phyloP scores from a whole-genome alignment of 2,113 vertebrate genomes.

The Desmodus rotundus region DNA sequence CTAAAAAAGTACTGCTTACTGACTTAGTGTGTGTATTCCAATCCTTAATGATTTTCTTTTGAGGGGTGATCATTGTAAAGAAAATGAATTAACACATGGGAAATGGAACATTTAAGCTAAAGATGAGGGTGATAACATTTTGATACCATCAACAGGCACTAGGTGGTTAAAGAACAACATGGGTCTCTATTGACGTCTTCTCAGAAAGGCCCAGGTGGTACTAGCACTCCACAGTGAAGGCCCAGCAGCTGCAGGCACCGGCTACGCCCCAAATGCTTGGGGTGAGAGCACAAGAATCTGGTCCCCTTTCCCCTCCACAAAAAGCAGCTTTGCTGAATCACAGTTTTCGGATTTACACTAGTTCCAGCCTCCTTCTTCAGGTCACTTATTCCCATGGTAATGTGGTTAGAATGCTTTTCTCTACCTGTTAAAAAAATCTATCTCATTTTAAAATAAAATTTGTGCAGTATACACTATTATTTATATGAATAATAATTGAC shows the following conservation, averaged over 20 bases:
- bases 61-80: not conserved
- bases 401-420: not conserved
- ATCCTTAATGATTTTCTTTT: not conserved
- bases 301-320: rapidly evolving
- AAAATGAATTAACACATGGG: not conserved
- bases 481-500: not conserved
- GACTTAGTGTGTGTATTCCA: not conserved
- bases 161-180: not conserved
- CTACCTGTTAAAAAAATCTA: not conserved
- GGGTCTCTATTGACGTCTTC: not conserved
- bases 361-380: not conserved
- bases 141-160: not conserved
- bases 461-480: not conserved
- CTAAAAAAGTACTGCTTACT: not conserved
- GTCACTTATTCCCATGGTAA: not conserved
- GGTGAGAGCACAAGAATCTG: not conserved
- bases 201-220: not conserved
- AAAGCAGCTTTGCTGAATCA: not conserved
- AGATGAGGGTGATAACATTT: not conserved
- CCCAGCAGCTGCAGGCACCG: not conserved
- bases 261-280: not conserved
- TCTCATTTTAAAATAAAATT: not conserved
- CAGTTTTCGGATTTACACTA: not conserved
- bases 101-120: not conserved
- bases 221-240: not conserved